Percentiles rank a stretch among this genome's conserved stretches.
Evolutionary conservation across 2,888 invertebrate species (phyloP).

Genomic region (Sabellastarte sp.): DNA sequence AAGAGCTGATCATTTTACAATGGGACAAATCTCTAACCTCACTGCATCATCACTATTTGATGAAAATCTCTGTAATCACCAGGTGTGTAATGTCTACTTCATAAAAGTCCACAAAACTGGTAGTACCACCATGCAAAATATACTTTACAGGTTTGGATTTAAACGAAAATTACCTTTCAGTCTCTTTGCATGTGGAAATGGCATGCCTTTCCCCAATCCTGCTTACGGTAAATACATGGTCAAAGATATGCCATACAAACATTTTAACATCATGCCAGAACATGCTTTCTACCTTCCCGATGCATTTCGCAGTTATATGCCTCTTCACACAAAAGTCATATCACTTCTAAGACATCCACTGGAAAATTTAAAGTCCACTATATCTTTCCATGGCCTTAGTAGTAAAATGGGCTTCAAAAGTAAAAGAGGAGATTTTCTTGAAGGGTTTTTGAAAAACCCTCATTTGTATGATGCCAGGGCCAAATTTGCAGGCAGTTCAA

Average conservation of each 20-base stretch:
- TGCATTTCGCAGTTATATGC: neutral
- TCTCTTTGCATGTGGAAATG: neutral
- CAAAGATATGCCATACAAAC: too few species aligned
- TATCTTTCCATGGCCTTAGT: neutral
- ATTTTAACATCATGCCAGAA: neutral
- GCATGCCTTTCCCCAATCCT: neutral
- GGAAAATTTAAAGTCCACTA: neutral
- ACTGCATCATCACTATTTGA: too few species aligned
- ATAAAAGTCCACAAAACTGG: conserved; percentile 2
- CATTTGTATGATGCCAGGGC: neutral
- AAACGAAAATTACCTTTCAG: neutral
- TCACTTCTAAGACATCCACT: neutral
- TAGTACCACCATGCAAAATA: conserved; percentile 1
- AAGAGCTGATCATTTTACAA: too few species aligned
- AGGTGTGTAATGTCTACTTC: neutral
- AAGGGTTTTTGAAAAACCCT: neutral
- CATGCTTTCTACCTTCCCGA: neutral
- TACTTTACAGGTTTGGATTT: conserved; percentile 1
- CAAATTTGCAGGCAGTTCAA: neutral
- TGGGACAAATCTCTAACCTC: too few species aligned
- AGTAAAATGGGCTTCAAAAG: neutral
- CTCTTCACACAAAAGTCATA: neutral
- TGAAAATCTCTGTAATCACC: neutral
- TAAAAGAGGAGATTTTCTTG: neutral
- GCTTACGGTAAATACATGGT: conserved; percentile 1